These are phyloP conservation scores for Hirtodrosophila trivittata DNA, from an alignment of 2,888 invertebrate species.

Conservation along the genomic window DNA sequence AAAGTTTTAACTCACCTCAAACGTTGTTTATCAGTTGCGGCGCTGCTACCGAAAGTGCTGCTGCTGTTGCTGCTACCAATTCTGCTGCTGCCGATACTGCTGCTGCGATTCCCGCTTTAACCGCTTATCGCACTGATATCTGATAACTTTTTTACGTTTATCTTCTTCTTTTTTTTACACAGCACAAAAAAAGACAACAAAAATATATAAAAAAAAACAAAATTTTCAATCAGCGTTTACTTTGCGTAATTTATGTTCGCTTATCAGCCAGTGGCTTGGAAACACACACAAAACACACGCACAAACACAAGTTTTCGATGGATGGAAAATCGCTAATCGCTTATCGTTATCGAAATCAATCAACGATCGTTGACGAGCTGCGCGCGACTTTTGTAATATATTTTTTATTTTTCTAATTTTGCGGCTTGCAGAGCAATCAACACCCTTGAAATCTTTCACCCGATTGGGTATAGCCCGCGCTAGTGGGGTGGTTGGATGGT, in stretches of 20 bases:
- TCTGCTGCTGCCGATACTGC: slow-evolving; percentile 34
- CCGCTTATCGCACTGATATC: slow-evolving; percentile 72
- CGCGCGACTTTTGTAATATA: slow-evolving; percentile 5
- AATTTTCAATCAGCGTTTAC: slow-evolving; percentile 47
- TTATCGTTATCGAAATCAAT: slow-evolving; percentile 38
- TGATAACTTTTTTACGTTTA: slow-evolving; percentile 60
- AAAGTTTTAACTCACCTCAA: slow-evolving; percentile 54
- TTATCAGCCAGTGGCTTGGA: slow-evolving; percentile 46
- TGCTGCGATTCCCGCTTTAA: slow-evolving; percentile 47
- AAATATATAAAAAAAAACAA: slow-evolving; percentile 17
- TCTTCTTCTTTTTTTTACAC: slow-evolving; percentile 11
- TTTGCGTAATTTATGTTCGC: slow-evolving; percentile 55
- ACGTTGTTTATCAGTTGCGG: slow-evolving; percentile 57
- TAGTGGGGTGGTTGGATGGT: neutral
- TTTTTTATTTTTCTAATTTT: neutral
- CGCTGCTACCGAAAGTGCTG: slow-evolving; percentile 42
- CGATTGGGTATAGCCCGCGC: neutral
- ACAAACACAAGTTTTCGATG: slow-evolving; percentile 8
- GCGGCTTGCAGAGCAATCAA: too few relatives aligned
- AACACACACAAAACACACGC: slow-evolving; percentile 24
- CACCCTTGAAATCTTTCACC: neutral
- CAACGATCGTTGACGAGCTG: slow-evolving; percentile 33
- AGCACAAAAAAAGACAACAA: slow-evolving; percentile 27
- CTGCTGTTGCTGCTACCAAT: slow-evolving; percentile 31
- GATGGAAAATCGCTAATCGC: slow-evolving; percentile 17